Evolutionary conservation across 2,888 invertebrate species (phyloP), one percentile per base, ranked within the genome.

Genomic region (Archaeoteleia sp.): DNA sequence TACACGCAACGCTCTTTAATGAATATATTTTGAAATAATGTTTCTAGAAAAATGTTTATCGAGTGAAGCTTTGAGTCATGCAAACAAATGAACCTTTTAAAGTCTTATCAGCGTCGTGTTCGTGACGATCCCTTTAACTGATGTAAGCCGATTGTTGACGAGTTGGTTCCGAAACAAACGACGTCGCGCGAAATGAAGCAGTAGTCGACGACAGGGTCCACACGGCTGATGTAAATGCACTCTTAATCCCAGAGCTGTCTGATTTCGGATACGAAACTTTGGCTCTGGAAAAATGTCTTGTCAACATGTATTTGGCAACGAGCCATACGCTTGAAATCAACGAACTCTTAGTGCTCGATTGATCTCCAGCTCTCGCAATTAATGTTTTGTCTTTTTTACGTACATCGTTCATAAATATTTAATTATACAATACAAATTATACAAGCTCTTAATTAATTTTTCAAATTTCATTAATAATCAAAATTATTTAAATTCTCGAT

Each of bases 241-340:
- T 43, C 67, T 70, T 67, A 67, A 70, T 70, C 55, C 66, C 25
- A 39, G 42, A 35, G 48, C 49, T 46, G 54, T 71, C 67, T 71
- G 61, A 53, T 55, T 43, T 57, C 9, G 39, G 43, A 69, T 62
- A 67, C 45, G 54, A 42, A 39, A 57, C 63, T 49, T 43, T 57
- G 49, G 57, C 37, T 35, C 34, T 29, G 42, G 30, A 57, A 55
- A 46, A 67, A 55, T 58, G 51, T 66, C 68, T 68, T 68, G 73
- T 75, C 76, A 76, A 76, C 75, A 74, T 69, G 70, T 62, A 29
- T 27, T 74, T 77, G 76, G 76, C 77, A 76, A 39, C 1, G 48
- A 71, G 76, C 77, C 77, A 67, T 34, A n/a, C 25, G 63, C 60
- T 48, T 14, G 12, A 49, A 54, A 48, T 42, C 29, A 54, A 66